Conservation (phyloP, 1,140 invertebrate species). For the Drosophila ficusphila region DNA sequence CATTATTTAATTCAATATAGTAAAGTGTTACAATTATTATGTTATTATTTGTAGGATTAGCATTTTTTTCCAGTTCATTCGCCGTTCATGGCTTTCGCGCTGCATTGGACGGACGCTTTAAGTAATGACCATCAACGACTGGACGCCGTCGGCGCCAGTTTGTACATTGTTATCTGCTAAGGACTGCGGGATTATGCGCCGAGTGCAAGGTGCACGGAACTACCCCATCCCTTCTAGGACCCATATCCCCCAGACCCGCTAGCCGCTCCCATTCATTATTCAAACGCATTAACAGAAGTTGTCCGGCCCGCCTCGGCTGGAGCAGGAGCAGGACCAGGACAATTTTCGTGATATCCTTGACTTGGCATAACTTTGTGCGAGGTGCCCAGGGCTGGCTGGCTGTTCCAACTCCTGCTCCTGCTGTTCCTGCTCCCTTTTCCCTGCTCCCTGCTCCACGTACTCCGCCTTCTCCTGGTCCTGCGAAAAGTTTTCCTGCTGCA, state of each 20-base stretch:
- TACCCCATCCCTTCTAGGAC: not conserved
- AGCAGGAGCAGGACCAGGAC: constrained; percentile 57
- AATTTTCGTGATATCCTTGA: constrained; percentile 73
- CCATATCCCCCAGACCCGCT: not conserved
- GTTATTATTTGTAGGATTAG: no score
- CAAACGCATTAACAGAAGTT: constrained; percentile 78
- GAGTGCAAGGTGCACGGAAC: constrained; percentile 50
- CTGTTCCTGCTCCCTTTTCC: not conserved
- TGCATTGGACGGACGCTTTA: constrained; percentile 64
- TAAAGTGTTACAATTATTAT: not conserved
- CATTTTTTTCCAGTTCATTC: constrained; percentile 14
- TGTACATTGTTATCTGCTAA: constrained; percentile 66
- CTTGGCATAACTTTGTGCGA: constrained; percentile 70
- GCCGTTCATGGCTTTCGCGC: constrained; percentile 18
- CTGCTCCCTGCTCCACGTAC: not conserved
- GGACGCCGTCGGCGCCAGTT: constrained; percentile 67
- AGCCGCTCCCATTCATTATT: constrained; percentile 71
- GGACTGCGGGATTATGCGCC: constrained; percentile 32
- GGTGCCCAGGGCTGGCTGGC: constrained; percentile 28
- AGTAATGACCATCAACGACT: constrained; percentile 70
- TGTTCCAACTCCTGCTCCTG: not conserved
- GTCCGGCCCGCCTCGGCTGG: constrained; percentile 54
- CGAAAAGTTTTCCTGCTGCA: constrained; percentile 68
- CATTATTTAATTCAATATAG: not conserved
- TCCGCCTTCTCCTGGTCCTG: constrained; percentile 5